Base-by-base conservation (phyloP, 2,888 invertebrate genomes). In the Neuroscelio doddi region DNA sequence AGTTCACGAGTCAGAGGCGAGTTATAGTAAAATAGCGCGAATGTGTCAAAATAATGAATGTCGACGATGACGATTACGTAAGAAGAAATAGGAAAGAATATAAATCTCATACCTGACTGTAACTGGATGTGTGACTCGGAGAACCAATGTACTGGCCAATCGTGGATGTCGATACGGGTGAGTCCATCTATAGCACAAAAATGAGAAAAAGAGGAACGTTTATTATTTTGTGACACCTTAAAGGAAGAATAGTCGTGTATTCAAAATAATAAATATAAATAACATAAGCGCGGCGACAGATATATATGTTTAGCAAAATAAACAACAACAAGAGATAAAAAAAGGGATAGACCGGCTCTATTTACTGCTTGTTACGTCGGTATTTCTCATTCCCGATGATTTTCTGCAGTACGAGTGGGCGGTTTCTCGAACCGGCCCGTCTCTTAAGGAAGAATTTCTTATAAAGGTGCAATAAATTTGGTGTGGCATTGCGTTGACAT, bases 121-220 rank as follows among this genome's bases (percentile, higher is more conserved):
- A 83, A 76, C 80, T 84, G 64, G 82, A 79, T 52, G 81, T 80
- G 71, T 85, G 83, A 72, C 80, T 85, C 42, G 85, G 84, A 61
- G 86, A 85, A 38, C 82, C 80, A 52, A 85, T 85, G 72, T 83
- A 86, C 53, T 85, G 79, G 45, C 82, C 78, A 44, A 83, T 80
- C 39, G 75, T 64, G 8, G 56, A 47, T n/a, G 39, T 66, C 63
- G 80, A 85, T 46, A 85, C 85, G 27, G 87, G 87, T 51, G 86
- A 82, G 77, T 88, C 88, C 84, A 87, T 83, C 88, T 88, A 81
- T 46, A 82, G 72, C 21, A 71, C 72, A 71, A 76, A 68, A 46
- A 67, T 49, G 63, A 38, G 26, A 44, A 52, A 27, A 16, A 41
- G 17, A 34, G 36, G 27, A 58, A 34, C 27, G 38, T 57, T 44